Percentiles rank a stretch among this genome's conserved stretches.
phyloP scores from a whole-genome alignment of 1,140 invertebrate genomes.

The Eciton burchellii region DNA sequence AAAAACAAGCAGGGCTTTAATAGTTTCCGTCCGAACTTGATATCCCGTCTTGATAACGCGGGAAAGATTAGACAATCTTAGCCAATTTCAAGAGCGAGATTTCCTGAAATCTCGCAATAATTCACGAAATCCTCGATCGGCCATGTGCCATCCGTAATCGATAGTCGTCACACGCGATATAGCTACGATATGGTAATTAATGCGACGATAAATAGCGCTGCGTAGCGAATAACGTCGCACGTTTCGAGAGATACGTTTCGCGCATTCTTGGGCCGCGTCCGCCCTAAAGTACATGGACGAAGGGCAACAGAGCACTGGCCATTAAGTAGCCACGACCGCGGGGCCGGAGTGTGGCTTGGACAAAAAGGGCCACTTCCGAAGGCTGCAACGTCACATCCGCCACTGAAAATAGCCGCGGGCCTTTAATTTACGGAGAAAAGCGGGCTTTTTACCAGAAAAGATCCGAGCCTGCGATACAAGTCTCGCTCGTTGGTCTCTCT shows the following conservation, averaged over 20 bases:
- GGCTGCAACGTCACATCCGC: conserved; percentile 76
- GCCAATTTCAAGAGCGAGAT: no score
- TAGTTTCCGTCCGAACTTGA: no score
- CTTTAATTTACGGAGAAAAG: conserved; percentile 77
- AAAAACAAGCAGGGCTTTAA: background rate
- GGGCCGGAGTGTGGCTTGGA: conserved; percentile 58
- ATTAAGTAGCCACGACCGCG: conserved; percentile 62
- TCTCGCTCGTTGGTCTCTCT: background rate
- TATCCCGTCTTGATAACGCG: no score
- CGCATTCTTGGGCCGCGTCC: conserved; percentile 20
- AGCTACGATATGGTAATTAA: no score
- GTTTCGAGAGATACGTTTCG: conserved; percentile 15
- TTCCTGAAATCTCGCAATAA: no score
- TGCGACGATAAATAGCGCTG: no score
- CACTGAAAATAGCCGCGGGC: conserved; percentile 73
- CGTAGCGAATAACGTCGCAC: background rate
- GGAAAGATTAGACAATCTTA: no score
- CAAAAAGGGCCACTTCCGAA: conserved; percentile 77
- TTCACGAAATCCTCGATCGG: no score
- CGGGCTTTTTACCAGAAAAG: conserved; percentile 69
- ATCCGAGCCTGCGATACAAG: conserved; percentile 67
- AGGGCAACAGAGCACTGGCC: conserved; percentile 51
- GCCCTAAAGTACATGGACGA: conserved; percentile 39
- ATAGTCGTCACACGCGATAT: no score
- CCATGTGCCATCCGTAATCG: no score